Percentiles rank a stretch among this genome's conserved stretches.
phyloP scores from a whole-genome alignment of 2,888 invertebrate species.

The Chymomyza fuscimana region DNA sequence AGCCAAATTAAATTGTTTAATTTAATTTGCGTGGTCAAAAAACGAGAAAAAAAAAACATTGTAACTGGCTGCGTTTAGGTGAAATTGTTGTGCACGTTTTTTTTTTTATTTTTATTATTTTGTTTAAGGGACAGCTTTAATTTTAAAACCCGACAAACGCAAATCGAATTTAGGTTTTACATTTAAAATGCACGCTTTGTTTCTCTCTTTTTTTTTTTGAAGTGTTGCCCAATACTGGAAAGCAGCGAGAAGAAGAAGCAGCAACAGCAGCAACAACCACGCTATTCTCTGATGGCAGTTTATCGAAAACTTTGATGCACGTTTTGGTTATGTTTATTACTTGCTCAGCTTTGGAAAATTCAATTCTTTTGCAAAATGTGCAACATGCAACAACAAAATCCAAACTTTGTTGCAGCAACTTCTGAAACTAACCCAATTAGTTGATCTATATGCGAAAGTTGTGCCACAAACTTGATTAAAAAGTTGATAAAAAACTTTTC shows the following conservation, averaged over 20 bases:
- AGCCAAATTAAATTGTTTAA: conserved; percentile 68
- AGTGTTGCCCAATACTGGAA: conserved; percentile 22
- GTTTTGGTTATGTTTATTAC: conserved; percentile 41
- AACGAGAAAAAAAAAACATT: conserved; percentile 14
- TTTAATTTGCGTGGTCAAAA: conserved; percentile 59
- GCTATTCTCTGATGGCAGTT: conserved; percentile 22
- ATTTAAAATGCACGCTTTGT: conserved; percentile 46
- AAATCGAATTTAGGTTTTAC: conserved; percentile 46
- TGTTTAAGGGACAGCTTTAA: not conserved
- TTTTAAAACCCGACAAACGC: conserved; percentile 6
- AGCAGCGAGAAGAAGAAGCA: conserved; percentile 17
- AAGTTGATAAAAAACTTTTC: conserved; percentile 19
- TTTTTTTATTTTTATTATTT: conserved; percentile 9
- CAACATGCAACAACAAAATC: not conserved
- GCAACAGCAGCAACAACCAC: not conserved
- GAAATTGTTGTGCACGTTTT: conserved; percentile 35
- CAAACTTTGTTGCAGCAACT: conserved; percentile 6
- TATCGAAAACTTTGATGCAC: conserved; percentile 65
- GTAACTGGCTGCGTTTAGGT: conserved; percentile 19
- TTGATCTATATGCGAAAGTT: conserved; percentile 48
- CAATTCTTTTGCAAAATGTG: conserved; percentile 5
- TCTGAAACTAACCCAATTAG: conserved; percentile 52
- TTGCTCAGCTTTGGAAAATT: conserved; percentile 29
- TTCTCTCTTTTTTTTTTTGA: conserved; percentile 13
- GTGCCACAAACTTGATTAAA: not conserved